Conservation (phyloP, 2,113 vertebrate species). For the Perca schrenkii region DNA sequence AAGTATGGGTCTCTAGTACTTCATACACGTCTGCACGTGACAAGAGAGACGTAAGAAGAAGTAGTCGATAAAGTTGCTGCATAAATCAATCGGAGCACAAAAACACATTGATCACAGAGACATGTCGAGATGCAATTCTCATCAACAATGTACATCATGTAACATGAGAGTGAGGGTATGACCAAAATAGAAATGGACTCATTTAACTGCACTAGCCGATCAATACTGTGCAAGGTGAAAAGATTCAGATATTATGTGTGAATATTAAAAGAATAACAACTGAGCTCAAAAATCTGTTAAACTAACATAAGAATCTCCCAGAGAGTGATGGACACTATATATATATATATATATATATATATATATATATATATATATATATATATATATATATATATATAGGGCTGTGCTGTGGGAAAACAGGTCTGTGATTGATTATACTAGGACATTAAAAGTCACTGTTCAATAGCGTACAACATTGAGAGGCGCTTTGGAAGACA, state of each 20-base stretch:
- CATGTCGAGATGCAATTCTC: slow-evolving; percentile 31
- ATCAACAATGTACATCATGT: slow-evolving; percentile 44
- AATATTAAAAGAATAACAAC: neutral
- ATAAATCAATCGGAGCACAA: slow-evolving; percentile 24
- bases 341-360: neutral
- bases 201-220: slow-evolving; percentile 41
- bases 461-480: slow-evolving; percentile 45
- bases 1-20: no score
- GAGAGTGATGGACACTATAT: slow-evolving; percentile 1
- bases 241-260: slow-evolving; percentile 8
- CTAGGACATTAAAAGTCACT: slow-evolving; percentile 26
- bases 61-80: neutral
- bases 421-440: slow-evolving; percentile 50
- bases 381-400: no score
- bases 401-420: neutral
- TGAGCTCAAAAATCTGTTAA: slow-evolving; percentile 4
- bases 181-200: slow-evolving; percentile 63
- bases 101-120: slow-evolving; percentile 40
- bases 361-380: no score
- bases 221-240: slow-evolving; percentile 19
- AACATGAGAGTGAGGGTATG: slow-evolving; percentile 33
- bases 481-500: slow-evolving; percentile 28
- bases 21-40: no score
- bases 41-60: slow-evolving; percentile 1
- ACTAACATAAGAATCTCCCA: slow-evolving; percentile 1